A percentile compares a stretch with the other conserved stretches of the same genome.
phyloP scores from a whole-genome alignment of 2,113 vertebrate genomes.

The Siniperca chuatsi region DNA sequence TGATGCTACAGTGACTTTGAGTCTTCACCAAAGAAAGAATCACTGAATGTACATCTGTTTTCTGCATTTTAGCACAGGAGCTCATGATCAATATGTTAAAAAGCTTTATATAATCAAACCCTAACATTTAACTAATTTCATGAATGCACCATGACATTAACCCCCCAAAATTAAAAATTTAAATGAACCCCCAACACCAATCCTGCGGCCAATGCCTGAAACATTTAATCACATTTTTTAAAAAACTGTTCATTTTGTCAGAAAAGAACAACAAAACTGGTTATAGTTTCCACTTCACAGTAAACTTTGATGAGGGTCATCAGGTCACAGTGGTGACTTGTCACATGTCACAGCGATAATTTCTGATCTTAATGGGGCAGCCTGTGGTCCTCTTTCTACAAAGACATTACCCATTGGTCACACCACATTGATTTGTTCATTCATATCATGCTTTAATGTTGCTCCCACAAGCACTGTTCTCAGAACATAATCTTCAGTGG shows the following conservation, averaged over 20 bases:
- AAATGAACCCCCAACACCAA: too few relatives aligned
- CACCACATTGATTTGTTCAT: background rate
- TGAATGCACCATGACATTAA: background rate
- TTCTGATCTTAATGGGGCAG: conserved; percentile 4
- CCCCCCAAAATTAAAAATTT: too few relatives aligned
- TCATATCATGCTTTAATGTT: background rate
- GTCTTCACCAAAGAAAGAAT: too few relatives aligned
- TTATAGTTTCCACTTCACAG: background rate
- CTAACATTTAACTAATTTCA: background rate
- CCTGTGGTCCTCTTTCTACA: background rate
- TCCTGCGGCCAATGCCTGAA: background rate
- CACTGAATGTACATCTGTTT: too few relatives aligned
- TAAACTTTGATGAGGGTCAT: conserved; percentile 1
- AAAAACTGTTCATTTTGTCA: background rate
- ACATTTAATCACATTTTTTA: background rate
- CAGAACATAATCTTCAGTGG: background rate
- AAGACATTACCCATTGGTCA: background rate
- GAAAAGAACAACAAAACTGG: background rate
- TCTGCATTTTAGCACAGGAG: too few relatives aligned
- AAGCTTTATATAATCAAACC: background rate
- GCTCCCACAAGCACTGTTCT: background rate
- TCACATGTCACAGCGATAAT: conserved; percentile 23
- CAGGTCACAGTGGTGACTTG: background rate
- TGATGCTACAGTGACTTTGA: too few relatives aligned
- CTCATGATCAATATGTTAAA: background rate